phyloP scores from a whole-genome alignment of 1,140 invertebrate genomes.

The Planococcus citri region DNA sequence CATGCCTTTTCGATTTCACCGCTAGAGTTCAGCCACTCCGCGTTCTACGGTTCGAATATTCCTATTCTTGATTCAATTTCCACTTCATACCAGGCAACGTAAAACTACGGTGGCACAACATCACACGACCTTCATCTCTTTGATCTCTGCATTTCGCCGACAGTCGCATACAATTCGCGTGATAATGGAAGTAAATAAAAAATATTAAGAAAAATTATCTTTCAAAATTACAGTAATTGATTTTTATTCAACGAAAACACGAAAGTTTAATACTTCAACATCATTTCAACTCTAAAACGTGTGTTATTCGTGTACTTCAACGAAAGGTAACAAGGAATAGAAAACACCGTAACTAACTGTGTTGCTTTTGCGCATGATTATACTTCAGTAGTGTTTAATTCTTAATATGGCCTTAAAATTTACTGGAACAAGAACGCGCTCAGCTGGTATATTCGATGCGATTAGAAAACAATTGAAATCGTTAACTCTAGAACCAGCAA shows the following conservation, averaged over 20 bases:
- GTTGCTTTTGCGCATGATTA: conserved; percentile 1
- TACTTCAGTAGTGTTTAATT: not conserved
- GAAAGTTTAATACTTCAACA: too few species aligned
- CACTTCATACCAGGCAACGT: too few species aligned
- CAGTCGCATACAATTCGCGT: not conserved
- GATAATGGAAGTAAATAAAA: not conserved
- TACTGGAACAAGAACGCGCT: conserved; percentile 26
- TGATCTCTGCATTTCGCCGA: not conserved
- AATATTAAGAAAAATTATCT: not conserved
- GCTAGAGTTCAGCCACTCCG: too few species aligned
- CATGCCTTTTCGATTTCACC: too few species aligned
- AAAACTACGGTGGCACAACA: not conserved
- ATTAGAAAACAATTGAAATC: conserved; percentile 28
- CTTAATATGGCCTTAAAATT: conserved; percentile 29
- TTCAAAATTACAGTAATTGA: too few species aligned
- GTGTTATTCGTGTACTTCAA: too few species aligned
- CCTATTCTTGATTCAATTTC: too few species aligned
- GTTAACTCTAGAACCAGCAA: conserved; percentile 65
- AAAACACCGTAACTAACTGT: not conserved
- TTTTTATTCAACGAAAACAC: too few species aligned
- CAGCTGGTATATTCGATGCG: conserved; percentile 27
- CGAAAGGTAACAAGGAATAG: too few species aligned
- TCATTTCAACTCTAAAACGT: too few species aligned
- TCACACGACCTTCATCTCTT: not conserved
- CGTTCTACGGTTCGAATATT: too few species aligned